Percentiles rank a stretch among this genome's conserved stretches.
phyloP scores from a whole-genome alignment of 1,140 invertebrate genomes.

The Aphaenogaster rudis region DNA sequence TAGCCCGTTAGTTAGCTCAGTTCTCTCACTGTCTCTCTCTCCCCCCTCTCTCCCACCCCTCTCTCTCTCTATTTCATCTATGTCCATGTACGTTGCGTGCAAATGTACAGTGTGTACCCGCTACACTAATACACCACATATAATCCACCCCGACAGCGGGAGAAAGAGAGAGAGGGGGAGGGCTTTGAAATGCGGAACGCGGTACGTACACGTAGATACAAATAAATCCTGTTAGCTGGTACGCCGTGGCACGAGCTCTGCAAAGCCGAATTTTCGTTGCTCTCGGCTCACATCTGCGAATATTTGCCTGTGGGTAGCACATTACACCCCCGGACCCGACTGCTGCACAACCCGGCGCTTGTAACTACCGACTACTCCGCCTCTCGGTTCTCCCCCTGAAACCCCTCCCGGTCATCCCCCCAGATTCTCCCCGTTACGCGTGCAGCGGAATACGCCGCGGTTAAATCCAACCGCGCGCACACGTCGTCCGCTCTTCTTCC shows the following conservation, averaged over 20 bases:
- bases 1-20: slow-evolving; percentile 77
- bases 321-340: slow-evolving; percentile 59
- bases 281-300: slow-evolving; percentile 75
- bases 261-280: slow-evolving; percentile 78
- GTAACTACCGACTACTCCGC: neutral
- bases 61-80: slow-evolving; percentile 2
- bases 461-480: slow-evolving; percentile 48
- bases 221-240: slow-evolving; percentile 79
- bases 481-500: slow-evolving; percentile 21
- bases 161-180: slow-evolving; percentile 2
- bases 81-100: slow-evolving; percentile 7
- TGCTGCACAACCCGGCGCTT: slow-evolving; percentile 53
- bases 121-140: slow-evolving; percentile 1
- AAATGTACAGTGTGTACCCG: slow-evolving; percentile 45
- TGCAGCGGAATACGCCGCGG: neutral
- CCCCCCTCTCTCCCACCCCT: slow-evolving; percentile 25
- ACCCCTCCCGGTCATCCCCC: neutral
- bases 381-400: neutral
- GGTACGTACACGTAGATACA: slow-evolving; percentile 71
- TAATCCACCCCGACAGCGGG: slow-evolving; percentile 21
- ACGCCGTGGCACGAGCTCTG: slow-evolving; percentile 61
- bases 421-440: neutral
- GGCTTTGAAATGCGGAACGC: slow-evolving; percentile 60
- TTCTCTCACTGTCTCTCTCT: slow-evolving; percentile 37
- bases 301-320: slow-evolving; percentile 77